Base-by-base conservation (phyloP, 2,888 invertebrate genomes). In the Zootermopsis nevadensis region DNA sequence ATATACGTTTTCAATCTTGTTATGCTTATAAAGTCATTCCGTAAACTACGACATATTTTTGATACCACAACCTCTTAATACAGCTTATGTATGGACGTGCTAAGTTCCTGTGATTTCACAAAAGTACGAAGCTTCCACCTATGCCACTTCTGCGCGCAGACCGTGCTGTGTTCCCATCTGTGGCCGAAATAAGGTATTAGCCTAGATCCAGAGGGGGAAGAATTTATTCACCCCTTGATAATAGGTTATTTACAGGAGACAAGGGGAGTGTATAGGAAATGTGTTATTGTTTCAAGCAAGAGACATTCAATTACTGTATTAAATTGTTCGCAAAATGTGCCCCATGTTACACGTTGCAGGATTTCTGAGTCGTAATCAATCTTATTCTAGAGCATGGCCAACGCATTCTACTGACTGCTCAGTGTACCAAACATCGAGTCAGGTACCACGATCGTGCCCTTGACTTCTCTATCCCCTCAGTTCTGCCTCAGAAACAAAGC, bases 221-320 rank as follows among this genome's bases (percentile, higher is more conserved):
- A 48, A 79, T 48, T 60, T 66, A 66, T 55, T 79, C 77, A 77
- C 77, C 77, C 77, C 77, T 77, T 77, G 77, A 77, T 77, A 77
- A 77, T 77, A 66, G 55, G 79, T 79, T 79, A 79, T 79, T 79
- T 79, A 79, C 79, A 79, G 79, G 42, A 27, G 38, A 76, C 79
- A 79, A 27, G 79, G 77, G 77, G 79, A 79, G 66, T 79, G 79
- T 79, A 55, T 66, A 79, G 79, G 79, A 79, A 79, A 79, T 79
- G 79, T 79, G 79, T 79, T 79, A 79, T 79, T 79, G 79, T 79
- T 79, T 79, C 77, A 53, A 15, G 66, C 82, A 82, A 82, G 82
- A 77, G 82, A 82, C 82, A 82, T 82, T 82, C 82, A 82, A 82
- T 82, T 82, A 82, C 77, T 66, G 82, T 77, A 82, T 82, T 82